Base-by-base conservation (phyloP, 2,113 vertebrate species). In the Lasiurus cinereus region DNA sequence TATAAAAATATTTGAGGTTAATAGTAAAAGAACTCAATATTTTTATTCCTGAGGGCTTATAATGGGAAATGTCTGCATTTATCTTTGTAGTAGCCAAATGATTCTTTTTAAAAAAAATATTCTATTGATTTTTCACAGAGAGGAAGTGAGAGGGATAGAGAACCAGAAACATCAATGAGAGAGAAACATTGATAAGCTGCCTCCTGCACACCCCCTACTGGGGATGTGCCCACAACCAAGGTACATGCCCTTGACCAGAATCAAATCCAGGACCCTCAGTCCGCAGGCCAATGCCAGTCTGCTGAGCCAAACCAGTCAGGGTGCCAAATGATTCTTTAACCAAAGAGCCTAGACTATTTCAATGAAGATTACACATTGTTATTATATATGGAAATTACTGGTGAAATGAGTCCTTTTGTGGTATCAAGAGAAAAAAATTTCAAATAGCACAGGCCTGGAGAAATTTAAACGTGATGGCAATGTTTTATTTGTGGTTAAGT, bases 1-100 rank as follows among this genome's bases (percentile, higher is more conserved):
- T 24, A 22, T 72, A 87, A 59, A 79, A 92, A 95, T 94, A 85
- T 72, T 90, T 88, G n/a, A 93, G 1, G 24, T 59, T 92, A 95
- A 36, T 83, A 78, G 80, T 66, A 94, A 83, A 73, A 85, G 0
- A 54, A 72, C 24, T 76, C 67, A 69, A 24, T 76, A 27, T 39
- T 95, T 94, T 92, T 83, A 69, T 90, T 88, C 39, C 33, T 6
- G 0, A 6, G 16, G 39, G 18, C 2, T 83, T 70, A 74, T 43
- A 74, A 43, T 91, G 29, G 79, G 50, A 89, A 89, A 82, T 56
- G 0, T 83, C 74, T 91, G 5, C 22, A 39, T 94, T 74, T 83
- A 73, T 16, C 6, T 87, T 80, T 70, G 7, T 72, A 76, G 31
- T 54, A 91, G 31, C 1, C 29, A 78, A 83, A 62, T 88, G 4